Evolutionary conservation across 2,888 invertebrate genomes (phyloP).

Genomic region (Cryptus armator): DNA sequence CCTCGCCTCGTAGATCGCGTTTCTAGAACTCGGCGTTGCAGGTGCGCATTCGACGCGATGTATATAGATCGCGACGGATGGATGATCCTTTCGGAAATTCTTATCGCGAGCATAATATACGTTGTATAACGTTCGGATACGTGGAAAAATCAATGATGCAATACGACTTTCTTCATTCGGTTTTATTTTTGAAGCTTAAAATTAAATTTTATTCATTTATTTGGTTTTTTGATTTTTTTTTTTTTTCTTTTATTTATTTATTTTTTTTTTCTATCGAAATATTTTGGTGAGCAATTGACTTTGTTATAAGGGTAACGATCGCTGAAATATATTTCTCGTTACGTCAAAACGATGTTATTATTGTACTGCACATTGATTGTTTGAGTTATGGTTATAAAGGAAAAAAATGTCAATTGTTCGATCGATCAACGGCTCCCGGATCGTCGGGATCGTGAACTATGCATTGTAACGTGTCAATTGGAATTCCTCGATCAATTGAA

Average conservation of each 20-base stretch:
- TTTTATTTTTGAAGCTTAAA: too few species aligned
- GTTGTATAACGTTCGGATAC: background rate
- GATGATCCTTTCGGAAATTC: background rate
- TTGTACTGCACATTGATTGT: background rate
- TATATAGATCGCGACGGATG: conserved; percentile 30
- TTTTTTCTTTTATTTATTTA: too few species aligned
- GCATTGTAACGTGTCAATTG: conserved; percentile 36
- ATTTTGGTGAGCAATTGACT: too few species aligned
- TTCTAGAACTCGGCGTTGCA: conserved; percentile 32
- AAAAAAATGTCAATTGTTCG: background rate
- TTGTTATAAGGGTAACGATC: background rate
- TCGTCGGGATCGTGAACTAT: conserved; percentile 1
- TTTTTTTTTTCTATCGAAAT: too few species aligned
- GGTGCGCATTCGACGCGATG: conserved; percentile 25
- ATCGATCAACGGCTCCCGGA: conserved; percentile 5
- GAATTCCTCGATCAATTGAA: conserved; percentile 50
- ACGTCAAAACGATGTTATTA: background rate
- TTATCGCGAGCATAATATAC: background rate
- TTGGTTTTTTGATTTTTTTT: too few species aligned
- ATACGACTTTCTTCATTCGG: background rate
- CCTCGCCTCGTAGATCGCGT: conserved; percentile 34
- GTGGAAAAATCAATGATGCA: background rate
- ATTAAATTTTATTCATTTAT: too few species aligned
- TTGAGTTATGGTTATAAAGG: background rate
- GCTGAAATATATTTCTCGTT: background rate